Evolutionary conservation across 37 sponge, comb jelly and placozoan species (phyloP).

Genomic region (Oscarella lobularis): DNA sequence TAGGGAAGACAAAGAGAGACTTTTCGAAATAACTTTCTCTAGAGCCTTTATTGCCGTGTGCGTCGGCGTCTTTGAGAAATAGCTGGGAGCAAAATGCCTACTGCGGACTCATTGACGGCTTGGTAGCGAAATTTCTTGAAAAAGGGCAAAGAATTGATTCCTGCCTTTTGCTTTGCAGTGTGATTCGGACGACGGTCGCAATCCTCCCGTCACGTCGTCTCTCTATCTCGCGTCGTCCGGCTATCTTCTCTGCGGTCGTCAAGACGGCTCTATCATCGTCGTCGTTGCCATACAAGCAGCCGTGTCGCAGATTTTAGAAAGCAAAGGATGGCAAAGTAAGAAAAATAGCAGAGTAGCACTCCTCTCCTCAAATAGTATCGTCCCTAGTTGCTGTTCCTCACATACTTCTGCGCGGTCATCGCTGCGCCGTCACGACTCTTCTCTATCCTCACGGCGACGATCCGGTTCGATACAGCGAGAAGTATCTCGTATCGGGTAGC

Average conservation of each 20-base stretch:
- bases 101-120: too few species aligned
- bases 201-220: constrained; percentile 50
- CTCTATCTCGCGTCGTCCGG: constrained; percentile 54
- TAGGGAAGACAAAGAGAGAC: too few species aligned
- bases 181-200: background rate
- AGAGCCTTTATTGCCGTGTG: too few species aligned
- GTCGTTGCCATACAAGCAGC: constrained; percentile 59
- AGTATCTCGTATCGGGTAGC: constrained; percentile 27
- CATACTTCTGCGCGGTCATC: constrained; percentile 47
- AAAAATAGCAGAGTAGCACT: too few species aligned
- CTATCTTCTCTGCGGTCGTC: constrained; percentile 66
- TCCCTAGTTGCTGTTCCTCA: background rate
- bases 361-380: too few species aligned
- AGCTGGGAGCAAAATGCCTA: too few species aligned
- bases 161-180: too few species aligned
- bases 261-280: constrained; percentile 57
- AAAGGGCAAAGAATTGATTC: too few species aligned
- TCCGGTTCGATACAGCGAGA: constrained; percentile 17
- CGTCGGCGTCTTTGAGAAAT: too few species aligned
- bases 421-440: constrained; percentile 46
- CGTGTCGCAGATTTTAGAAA: constrained; percentile 38
- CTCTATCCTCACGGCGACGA: constrained; percentile 52
- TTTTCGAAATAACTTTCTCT: too few species aligned
- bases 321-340: too few species aligned
- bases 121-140: too few species aligned